Evolutionary conservation across 2,888 invertebrate genomes (phyloP), one percentile per base, ranked within the genome.

Genomic region (Chloroclystis v-ata): DNA sequence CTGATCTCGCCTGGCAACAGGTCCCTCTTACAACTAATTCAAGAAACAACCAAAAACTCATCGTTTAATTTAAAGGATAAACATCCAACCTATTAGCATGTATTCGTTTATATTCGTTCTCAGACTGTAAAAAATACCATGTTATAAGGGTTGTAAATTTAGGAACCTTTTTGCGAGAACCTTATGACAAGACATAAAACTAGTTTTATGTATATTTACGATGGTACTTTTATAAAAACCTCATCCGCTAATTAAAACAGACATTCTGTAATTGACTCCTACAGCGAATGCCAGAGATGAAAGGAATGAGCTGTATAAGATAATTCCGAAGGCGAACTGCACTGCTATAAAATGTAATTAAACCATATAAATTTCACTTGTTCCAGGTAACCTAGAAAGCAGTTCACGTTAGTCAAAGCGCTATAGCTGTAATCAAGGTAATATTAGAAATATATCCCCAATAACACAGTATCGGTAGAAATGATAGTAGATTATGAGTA

Each of bases 221-320:
- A 37, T 37, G 29, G 37, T 7, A 40, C 30, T 7, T 14, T 1
- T 28, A 41, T 39, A 41, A 41, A 37, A 72, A 69, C 68, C 62
- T 60, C 59, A 54, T 58, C 65, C 57, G 63, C 69, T 75, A 75
- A 78, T 78, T 73, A 72, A 72, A 69, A 59, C 59, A 30, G 30
- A 33, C 59, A 47, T 68, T 68, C 57, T 57, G 52, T 65, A 65
- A 64, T 66, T 62, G 56, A 66, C 66, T 54, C 52, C 55, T 61
- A 56, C 57, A 47, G 47, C 38, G 39, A 46, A 53, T 47, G 43
- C 39, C 10, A 20, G 20, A 35, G 35, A 24, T 35, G 35, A 35
- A 35, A 35, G 35, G 35, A 35, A 35, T 11, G 29, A 40, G 39
- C 29, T 29, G 29, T 16, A 6, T 29, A 10, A 16, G 14, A n/a